Conservation (phyloP, 64 coral and sea anemone genomes). For the Montipora efflorescens region DNA sequence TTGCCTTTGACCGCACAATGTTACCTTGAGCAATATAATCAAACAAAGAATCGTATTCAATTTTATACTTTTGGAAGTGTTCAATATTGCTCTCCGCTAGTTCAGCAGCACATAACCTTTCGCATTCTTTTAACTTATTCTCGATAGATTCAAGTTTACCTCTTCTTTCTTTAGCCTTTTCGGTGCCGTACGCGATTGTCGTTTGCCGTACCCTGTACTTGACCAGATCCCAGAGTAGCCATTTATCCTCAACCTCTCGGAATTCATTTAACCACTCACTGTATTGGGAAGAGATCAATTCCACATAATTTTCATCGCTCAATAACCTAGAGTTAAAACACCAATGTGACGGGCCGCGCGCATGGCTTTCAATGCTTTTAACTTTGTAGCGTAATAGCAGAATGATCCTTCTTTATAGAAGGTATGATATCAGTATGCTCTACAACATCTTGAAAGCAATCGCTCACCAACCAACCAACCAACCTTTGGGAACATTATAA, state of each 20-base stretch:
- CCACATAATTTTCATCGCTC: neutral
- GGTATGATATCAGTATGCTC: slow-evolving; percentile 12
- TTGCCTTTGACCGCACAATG: too few relatives aligned
- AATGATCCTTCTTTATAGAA: slow-evolving; percentile 5
- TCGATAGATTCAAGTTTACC: too few relatives aligned
- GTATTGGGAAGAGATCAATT: neutral
- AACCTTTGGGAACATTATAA: too few relatives aligned
- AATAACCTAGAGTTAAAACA: neutral
- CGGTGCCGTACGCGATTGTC: too few relatives aligned
- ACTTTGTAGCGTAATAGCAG: slow-evolving; percentile 25
- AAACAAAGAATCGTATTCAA: too few relatives aligned
- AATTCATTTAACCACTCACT: neutral
- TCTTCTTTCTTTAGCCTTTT: too few relatives aligned
- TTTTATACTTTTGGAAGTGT: too few relatives aligned
- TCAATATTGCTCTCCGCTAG: too few relatives aligned
- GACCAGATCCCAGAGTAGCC: neutral
- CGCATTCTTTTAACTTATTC: too few relatives aligned
- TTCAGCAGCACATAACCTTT: too few relatives aligned
- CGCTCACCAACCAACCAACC: slow-evolving; percentile 26
- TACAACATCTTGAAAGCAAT: slow-evolving; percentile 32
- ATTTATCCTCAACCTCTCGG: neutral
- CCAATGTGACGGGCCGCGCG: neutral
- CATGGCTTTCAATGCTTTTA: slow-evolving; percentile 27
- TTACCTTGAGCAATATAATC: too few relatives aligned
- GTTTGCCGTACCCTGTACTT: neutral